These are phyloP conservation scores for Aselliscus stoliczkanus DNA, from an alignment of 2,797 vertebrate genomes.

Conservation along the genomic window DNA sequence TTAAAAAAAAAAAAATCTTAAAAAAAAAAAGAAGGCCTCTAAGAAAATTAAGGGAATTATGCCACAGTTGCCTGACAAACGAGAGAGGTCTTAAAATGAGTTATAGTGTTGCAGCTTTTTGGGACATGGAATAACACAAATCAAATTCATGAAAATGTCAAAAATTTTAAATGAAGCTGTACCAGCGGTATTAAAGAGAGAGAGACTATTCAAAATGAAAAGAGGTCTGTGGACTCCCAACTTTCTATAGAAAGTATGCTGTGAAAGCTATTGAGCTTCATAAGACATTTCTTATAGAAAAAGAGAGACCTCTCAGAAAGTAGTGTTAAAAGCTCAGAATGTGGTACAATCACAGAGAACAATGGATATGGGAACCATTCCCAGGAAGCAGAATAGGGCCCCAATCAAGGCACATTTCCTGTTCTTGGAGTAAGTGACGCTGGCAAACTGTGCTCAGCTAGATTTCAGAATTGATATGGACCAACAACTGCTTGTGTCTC, in stretches of 20 bases:
- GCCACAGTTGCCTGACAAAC: background rate
- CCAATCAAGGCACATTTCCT: background rate
- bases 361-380: background rate
- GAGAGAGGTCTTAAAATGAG: background rate
- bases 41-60: background rate
- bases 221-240: background rate
- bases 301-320: background rate
- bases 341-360: background rate
- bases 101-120: background rate
- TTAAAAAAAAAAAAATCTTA: too few relatives aligned
- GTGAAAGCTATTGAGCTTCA: background rate
- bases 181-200: background rate
- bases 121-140: background rate
- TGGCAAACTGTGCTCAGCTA: background rate
- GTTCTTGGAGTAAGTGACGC: background rate
- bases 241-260: background rate
- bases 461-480: background rate
- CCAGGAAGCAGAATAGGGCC: background rate
- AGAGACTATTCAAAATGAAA: slow-evolving; percentile 7
- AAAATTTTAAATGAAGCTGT: background rate
- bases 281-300: background rate
- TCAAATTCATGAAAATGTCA: background rate
- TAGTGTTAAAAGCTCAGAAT: background rate
- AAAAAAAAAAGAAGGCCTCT: too few relatives aligned
- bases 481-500: background rate